These are phyloP conservation scores for Diplolepis rosae DNA, from an alignment of 2,888 invertebrate species.

Conservation along the genomic window DNA sequence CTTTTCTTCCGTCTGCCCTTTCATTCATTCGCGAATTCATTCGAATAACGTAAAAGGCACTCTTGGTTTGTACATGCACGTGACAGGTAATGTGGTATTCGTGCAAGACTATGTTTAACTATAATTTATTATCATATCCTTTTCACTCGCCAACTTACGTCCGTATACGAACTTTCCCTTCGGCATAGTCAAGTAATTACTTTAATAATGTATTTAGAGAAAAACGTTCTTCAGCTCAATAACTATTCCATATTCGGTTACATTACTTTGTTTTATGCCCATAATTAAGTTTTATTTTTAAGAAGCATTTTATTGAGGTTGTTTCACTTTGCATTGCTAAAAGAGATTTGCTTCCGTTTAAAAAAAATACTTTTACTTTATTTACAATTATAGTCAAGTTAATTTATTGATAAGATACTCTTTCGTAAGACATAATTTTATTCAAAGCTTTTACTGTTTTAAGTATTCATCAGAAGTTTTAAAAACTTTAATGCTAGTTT, in stretches of 20 bases:
- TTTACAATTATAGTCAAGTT: too few relatives aligned
- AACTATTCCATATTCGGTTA: not conserved
- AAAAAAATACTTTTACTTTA: not conserved
- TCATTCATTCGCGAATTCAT: constrained; percentile 39
- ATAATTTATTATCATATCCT: constrained; percentile 24
- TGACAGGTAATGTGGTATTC: constrained; percentile 23
- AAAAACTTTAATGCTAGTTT: too few relatives aligned
- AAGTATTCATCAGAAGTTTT: too few relatives aligned
- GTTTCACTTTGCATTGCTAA: not conserved
- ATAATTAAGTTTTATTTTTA: not conserved
- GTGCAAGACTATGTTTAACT: constrained; percentile 17
- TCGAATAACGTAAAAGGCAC: constrained; percentile 37
- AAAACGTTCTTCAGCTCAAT: not conserved
- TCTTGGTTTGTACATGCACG: constrained; percentile 19
- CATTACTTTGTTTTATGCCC: not conserved
- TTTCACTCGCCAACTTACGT: constrained; percentile 6
- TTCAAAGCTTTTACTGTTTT: too few relatives aligned
- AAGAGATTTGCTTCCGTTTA: not conserved
- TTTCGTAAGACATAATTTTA: too few relatives aligned
- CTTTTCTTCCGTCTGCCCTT: constrained; percentile 21
- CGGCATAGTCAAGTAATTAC: not conserved
- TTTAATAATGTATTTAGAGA: not conserved
- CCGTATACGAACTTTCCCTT: not conserved
- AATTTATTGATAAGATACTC: too few relatives aligned
- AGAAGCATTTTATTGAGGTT: not conserved